Evolutionary conservation across 1,140 invertebrate species (phyloP), one percentile per base, ranked within the genome.

Genomic region (Hormaphis cornu): DNA sequence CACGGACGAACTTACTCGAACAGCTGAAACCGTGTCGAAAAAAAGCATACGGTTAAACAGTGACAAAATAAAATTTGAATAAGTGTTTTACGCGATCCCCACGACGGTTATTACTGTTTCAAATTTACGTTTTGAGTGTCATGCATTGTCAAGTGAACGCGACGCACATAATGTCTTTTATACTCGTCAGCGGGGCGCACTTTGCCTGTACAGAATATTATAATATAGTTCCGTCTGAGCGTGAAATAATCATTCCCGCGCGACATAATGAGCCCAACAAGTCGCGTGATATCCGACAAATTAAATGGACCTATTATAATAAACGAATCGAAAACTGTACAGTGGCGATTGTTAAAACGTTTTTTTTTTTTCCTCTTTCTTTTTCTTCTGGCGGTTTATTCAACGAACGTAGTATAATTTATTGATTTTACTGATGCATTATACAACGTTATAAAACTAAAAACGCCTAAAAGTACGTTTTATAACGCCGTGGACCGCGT

Each of bases 11-110:
- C n/a, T n/a, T n/a, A 58, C 54, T 58, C 24, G 54, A 58, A 40
- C 54, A 58, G 54, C 54, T 58, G 54, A 56, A 56, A 56, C 30
- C 24, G 16, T 58, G 26, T n/a, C n/a, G n/a, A n/a, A n/a, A n/a
- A n/a, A n/a, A n/a, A n/a, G n/a, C n/a, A n/a, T n/a, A n/a, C n/a
- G n/a, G n/a, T n/a, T n/a, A n/a, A n/a, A n/a, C n/a, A n/a, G n/a
- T n/a, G n/a, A n/a, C n/a, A 20, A 22, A 56, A 56, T 56, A 56
- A 56, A 58, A 37, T 37, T 24, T 37, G 22, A n/a, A 58, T 58
- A 58, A 58, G 54, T 58, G 54, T 58, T 58, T 7, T 58, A 58
- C 54, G n/a, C n/a, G n/a, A 40, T 58, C 40, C 54, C 54, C 54
- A 58, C 54, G 54, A 40, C 54, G 54, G 54, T 58, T 58, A 58